A percentile compares a stretch with the other conserved stretches of the same genome.
These are phyloP conservation scores for Discoglossus pictus DNA, from an alignment of 2,797 vertebrate genomes.

Conservation along the genomic window DNA sequence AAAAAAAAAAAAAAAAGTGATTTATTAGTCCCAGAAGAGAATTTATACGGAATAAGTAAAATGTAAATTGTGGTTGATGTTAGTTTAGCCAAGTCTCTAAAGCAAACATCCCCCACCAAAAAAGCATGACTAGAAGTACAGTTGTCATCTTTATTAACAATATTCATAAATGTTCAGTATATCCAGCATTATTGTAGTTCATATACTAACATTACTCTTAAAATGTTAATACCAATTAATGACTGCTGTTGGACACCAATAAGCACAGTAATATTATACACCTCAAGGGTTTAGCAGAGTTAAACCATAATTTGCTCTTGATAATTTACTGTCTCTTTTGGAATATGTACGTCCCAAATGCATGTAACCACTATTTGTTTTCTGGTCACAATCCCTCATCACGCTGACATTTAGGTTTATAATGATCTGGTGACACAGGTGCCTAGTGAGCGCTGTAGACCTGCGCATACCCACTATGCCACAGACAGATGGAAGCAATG, in stretches of 20 bases:
- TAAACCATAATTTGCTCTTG: slow-evolving; percentile 25
- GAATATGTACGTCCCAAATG: slow-evolving; percentile 14
- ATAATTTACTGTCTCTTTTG: slow-evolving; percentile 26
- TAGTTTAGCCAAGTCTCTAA: no score
- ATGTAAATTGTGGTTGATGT: no score
- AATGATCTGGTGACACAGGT: background rate
- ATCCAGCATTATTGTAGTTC: slow-evolving; percentile 47
- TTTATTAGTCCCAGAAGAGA: no score
- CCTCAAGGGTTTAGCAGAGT: slow-evolving; percentile 39
- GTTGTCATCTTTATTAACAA: slow-evolving; percentile 52
- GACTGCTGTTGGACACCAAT: slow-evolving; percentile 44
- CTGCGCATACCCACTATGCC: slow-evolving; percentile 9
- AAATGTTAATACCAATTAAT: slow-evolving; percentile 45
- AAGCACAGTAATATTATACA: slow-evolving; percentile 49
- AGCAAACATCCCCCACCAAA: no score
- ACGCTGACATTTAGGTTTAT: background rate
- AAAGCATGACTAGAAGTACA: slow-evolving; percentile 9
- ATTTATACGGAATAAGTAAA: no score
- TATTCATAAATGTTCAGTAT: slow-evolving; percentile 51
- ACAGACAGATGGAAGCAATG: slow-evolving; percentile 21
- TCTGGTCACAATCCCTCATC: slow-evolving; percentile 30
- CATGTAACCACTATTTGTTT: slow-evolving; percentile 12
- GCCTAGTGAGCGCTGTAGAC: slow-evolving; percentile 23
- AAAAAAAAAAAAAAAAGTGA: no score
- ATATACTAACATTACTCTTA: slow-evolving; percentile 42